Evolutionary conservation across 2,797 vertebrate genomes (phyloP).

Genomic region (Psittacula echo): DNA sequence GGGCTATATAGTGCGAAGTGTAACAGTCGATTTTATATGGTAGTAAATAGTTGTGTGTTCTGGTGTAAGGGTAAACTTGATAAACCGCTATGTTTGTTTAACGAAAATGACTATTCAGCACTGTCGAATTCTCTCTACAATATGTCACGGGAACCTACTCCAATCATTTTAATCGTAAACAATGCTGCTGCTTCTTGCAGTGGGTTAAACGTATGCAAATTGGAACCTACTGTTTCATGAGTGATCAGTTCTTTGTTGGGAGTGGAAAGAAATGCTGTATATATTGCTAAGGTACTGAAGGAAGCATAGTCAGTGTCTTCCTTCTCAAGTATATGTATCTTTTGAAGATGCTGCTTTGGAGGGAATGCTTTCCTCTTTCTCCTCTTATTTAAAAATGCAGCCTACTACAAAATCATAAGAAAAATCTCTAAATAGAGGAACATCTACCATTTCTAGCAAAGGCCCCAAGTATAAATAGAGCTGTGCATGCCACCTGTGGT

Average conservation of each 20-base stretch:
- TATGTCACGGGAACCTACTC: slow-evolving; percentile 66
- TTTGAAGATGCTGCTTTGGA: neutral
- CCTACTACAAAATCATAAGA: neutral
- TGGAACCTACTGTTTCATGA: slow-evolving; percentile 67
- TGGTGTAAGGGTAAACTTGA: slow-evolving; percentile 11
- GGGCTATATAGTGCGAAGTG: neutral
- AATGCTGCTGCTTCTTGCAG: slow-evolving; percentile 69
- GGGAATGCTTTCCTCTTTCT: neutral
- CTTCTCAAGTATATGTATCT: neutral
- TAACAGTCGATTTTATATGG: neutral
- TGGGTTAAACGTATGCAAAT: slow-evolving; percentile 78
- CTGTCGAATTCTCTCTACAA: slow-evolving; percentile 58
- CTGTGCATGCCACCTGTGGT: slow-evolving; percentile 36
- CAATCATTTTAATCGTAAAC: slow-evolving; percentile 73
- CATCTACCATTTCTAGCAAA: neutral
- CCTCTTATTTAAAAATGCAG: neutral
- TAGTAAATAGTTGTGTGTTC: neutral
- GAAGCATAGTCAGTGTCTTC: neutral
- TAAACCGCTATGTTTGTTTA: slow-evolving; percentile 48
- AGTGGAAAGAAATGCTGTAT: slow-evolving; percentile 44
- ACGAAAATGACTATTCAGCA: slow-evolving; percentile 51
- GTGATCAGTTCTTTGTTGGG: slow-evolving; percentile 71
- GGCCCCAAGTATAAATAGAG: slow-evolving; percentile 21
- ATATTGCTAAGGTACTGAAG: slow-evolving; percentile 50
- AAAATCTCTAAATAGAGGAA: neutral